These are phyloP conservation scores for Danionella cerebrum DNA, from an alignment of 2,113 vertebrate species.

Conservation along the genomic window DNA sequence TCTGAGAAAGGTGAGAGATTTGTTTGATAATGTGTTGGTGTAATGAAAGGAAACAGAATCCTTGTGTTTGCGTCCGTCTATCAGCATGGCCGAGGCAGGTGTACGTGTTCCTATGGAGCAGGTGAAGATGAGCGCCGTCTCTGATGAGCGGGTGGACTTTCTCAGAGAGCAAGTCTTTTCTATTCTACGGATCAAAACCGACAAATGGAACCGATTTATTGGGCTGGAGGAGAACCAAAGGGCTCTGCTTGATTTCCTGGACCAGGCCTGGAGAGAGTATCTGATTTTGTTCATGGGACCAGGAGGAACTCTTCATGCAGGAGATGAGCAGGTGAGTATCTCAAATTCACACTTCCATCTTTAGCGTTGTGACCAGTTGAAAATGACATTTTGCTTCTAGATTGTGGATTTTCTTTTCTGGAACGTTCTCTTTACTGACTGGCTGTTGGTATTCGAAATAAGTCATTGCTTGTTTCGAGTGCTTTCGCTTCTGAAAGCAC, in stretches of 20 bases:
- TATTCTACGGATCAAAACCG: conserved; percentile 66
- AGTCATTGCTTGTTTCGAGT: conserved; percentile 66
- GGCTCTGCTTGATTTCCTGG: conserved; percentile 66
- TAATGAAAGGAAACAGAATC: too few relatives aligned
- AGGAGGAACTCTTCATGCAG: conserved; percentile 62
- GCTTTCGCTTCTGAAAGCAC: conserved; percentile 69
- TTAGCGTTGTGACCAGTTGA: neutral
- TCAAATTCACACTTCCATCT: neutral
- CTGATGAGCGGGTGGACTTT: conserved; percentile 69
- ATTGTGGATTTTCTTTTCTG: neutral
- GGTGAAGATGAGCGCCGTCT: conserved; percentile 53
- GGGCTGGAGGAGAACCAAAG: conserved; percentile 70
- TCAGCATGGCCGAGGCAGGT: conserved; percentile 34
- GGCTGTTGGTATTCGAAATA: conserved; percentile 57
- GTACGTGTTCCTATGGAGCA: conserved; percentile 33
- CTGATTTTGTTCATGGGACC: conserved; percentile 65
- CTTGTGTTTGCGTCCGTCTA: neutral
- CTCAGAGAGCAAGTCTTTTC: conserved; percentile 65
- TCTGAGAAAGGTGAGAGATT: neutral
- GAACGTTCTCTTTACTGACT: conserved; percentile 38
- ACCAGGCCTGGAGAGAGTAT: conserved; percentile 52
- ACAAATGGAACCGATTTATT: conserved; percentile 75
- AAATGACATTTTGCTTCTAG: neutral
- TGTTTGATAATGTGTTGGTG: neutral
- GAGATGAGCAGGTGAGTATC: conserved; percentile 59